Evolutionary conservation across 2,113 vertebrate genomes (phyloP).

Genomic region (Nasalis larvatus): DNA sequence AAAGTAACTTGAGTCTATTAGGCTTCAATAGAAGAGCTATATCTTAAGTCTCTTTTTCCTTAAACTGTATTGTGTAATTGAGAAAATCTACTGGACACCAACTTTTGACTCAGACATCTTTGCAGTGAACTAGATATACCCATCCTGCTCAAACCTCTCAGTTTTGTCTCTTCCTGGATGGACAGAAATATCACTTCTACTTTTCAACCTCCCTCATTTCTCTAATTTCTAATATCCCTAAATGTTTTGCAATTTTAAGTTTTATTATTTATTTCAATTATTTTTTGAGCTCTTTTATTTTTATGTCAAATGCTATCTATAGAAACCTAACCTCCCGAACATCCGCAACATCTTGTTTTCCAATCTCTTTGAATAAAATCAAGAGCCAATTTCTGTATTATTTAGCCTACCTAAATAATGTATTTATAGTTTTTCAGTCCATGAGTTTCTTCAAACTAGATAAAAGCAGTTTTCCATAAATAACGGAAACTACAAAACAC

Average conservation of each 20-base stretch:
- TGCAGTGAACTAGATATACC: neutral
- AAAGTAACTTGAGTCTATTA: neutral
- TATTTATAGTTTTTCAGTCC: neutral
- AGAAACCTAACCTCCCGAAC: neutral
- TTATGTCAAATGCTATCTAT: neutral
- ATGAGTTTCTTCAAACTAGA: neutral
- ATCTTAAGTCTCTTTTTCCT: neutral
- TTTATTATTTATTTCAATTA: neutral
- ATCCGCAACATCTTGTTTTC: neutral
- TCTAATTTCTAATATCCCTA: neutral
- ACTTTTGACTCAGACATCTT: neutral
- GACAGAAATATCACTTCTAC: neutral
- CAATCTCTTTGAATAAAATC: neutral
- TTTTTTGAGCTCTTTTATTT: neutral
- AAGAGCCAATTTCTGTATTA: neutral
- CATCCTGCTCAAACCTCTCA: neutral
- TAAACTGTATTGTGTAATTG: neutral
- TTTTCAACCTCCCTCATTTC: neutral
- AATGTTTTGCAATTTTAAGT: neutral
- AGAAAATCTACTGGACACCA: neutral
- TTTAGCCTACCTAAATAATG: neutral
- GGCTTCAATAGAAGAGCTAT: neutral
- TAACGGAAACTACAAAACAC: neutral
- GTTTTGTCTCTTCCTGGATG: neutral
- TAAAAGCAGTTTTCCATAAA: neutral